Evolutionary conservation across 1,140 invertebrate genomes (phyloP).

Genomic region (Lasioglossum albipes): DNA sequence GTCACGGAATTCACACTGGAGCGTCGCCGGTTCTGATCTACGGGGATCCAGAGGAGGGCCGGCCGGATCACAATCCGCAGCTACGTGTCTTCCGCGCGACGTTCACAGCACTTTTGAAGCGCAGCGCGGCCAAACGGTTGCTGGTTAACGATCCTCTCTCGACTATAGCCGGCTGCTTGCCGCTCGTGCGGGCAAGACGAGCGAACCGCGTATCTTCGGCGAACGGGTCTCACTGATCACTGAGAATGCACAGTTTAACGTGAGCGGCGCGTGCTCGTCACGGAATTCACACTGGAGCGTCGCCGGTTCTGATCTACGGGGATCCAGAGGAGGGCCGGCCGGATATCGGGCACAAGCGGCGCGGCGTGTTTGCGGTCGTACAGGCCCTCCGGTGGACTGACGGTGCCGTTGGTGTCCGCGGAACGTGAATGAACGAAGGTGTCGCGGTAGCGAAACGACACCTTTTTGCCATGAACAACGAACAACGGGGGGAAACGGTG

Average conservation of each 20-base stretch:
- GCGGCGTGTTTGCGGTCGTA: not conserved
- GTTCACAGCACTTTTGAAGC: slow-evolving; percentile 55
- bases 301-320: not conserved
- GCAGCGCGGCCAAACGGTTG: slow-evolving; percentile 22
- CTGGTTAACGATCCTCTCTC: slow-evolving; percentile 9
- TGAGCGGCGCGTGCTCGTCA: slow-evolving; percentile 16
- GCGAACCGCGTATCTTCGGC: slow-evolving; percentile 1
- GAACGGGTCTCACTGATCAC: slow-evolving; percentile 55
- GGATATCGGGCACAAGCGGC: slow-evolving; percentile 18
- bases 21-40: not conserved
- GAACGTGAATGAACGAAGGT: slow-evolving; percentile 13
- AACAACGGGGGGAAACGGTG: too few relatives aligned
- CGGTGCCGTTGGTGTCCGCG: not conserved
- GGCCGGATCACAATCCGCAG: too few relatives aligned
- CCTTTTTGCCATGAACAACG: too few relatives aligned
- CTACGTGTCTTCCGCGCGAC: slow-evolving; percentile 44
- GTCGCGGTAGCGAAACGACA: not conserved
- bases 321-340: not conserved
- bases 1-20: slow-evolving; percentile 41
- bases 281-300: slow-evolving; percentile 40
- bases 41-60: not conserved
- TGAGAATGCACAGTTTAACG: slow-evolving; percentile 55
- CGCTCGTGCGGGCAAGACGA: not conserved
- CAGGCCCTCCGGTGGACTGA: not conserved
- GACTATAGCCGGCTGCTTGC: not conserved